Conservation (phyloP, 2,797 vertebrate species). For the Salarias fasciatus region DNA sequence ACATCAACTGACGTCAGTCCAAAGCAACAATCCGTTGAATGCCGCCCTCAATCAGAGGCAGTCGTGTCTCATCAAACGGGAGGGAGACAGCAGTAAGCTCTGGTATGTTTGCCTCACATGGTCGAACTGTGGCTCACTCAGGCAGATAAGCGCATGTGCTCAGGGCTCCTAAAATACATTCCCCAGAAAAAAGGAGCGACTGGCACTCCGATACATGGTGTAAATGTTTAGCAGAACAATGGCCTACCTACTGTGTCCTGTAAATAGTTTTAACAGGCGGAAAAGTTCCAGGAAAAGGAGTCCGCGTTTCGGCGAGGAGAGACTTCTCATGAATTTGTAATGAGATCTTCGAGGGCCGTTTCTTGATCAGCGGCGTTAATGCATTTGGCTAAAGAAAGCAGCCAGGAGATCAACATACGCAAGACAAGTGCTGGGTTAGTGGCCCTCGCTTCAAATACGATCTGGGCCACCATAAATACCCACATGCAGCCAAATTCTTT, state of each 20-base stretch:
- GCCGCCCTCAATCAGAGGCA: conserved; percentile 36
- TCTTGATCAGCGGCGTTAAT: conserved; percentile 1
- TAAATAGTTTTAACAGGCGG: conserved; percentile 60
- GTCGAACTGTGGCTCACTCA: conserved; percentile 70
- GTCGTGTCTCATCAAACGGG: conserved; percentile 55
- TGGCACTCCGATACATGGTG: conserved; percentile 53
- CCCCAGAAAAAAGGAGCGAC: conserved; percentile 75
- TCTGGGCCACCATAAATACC: not conserved
- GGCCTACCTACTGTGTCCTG: conserved; percentile 60
- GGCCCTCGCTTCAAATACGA: not conserved
- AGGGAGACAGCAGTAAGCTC: conserved; percentile 62
- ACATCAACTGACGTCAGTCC: no score
- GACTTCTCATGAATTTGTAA: conserved; percentile 9
- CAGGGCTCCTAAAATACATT: conserved; percentile 82
- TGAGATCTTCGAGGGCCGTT: not conserved
- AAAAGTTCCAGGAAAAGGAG: conserved; percentile 56
- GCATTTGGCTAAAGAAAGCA: not conserved
- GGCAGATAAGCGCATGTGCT: conserved; percentile 75
- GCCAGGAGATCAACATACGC: not conserved
- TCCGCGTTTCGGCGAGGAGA: conserved; percentile 12
- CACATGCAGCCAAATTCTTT: not conserved
- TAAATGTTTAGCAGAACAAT: conserved; percentile 75
- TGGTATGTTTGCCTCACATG: conserved; percentile 76
- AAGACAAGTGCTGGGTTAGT: not conserved
- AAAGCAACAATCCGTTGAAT: conserved; percentile 6